These are phyloP conservation scores for Bilobella aurantiaca DNA, from an alignment of 1,140 invertebrate genomes.

Conservation along the genomic window DNA sequence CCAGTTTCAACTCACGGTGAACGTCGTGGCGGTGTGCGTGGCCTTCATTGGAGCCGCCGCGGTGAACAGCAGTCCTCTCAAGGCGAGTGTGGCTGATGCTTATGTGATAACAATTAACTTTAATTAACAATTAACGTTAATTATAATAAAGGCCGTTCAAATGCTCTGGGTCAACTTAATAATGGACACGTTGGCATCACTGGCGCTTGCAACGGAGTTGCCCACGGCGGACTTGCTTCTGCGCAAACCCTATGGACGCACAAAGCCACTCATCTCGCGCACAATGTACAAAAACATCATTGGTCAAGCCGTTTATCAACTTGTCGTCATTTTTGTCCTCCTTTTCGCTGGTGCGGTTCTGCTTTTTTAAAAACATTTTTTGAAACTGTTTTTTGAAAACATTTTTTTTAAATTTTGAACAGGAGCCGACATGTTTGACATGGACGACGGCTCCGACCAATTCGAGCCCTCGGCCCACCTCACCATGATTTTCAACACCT, in stretches of 20 bases:
- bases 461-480: constrained; percentile 87
- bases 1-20: constrained; percentile 98
- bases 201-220: constrained; percentile 96
- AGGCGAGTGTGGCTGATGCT: constrained; percentile 49
- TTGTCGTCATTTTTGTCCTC: constrained; percentile 86
- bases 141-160: constrained; percentile 75
- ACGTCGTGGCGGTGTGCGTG: constrained; percentile 95
- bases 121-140: not conserved
- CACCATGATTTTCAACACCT: constrained; percentile 98
- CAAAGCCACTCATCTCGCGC: constrained; percentile 93
- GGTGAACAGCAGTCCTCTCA: constrained; percentile 85
- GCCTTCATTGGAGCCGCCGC: constrained; percentile 98
- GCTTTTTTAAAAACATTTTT: not conserved
- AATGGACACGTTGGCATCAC: constrained; percentile 97
- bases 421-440: constrained; percentile 83
- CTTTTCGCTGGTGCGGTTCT: constrained; percentile 71
- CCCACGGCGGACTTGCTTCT: constrained; percentile 82
- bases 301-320: constrained; percentile 93
- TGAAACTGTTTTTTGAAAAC: not conserved
- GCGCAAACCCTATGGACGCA: constrained; percentile 94
- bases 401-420: constrained; percentile 14
- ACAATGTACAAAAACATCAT: constrained; percentile 99
- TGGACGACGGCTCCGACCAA: constrained; percentile 70
- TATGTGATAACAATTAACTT: not conserved
- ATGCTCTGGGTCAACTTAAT: constrained; percentile 99